phyloP scores from a whole-genome alignment of 2,113 vertebrate genomes.

The Todiramphus saurophagus region DNA sequence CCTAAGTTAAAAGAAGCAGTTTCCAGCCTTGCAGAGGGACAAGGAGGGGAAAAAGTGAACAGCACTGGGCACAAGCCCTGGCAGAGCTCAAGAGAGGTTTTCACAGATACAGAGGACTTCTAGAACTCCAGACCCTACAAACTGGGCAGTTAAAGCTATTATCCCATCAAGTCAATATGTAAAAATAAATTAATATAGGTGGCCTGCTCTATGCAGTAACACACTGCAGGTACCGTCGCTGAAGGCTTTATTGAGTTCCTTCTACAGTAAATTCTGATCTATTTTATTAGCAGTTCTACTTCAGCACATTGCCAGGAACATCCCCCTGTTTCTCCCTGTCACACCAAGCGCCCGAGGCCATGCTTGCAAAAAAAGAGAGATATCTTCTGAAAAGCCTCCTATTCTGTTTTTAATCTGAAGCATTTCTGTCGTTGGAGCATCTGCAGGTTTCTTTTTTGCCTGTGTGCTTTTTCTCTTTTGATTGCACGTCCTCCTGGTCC shows the following conservation, averaged over 20 bases:
- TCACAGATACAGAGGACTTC: background rate
- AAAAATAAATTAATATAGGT: background rate
- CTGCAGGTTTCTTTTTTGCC: background rate
- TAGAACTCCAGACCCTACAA: background rate
- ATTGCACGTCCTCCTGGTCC: background rate
- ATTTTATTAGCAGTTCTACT: conserved; percentile 26
- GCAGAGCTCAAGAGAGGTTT: background rate
- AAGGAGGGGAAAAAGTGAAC: background rate
- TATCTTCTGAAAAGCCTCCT: background rate
- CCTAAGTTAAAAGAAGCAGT: background rate
- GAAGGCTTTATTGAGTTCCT: background rate
- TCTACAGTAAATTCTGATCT: background rate
- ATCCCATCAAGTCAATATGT: background rate
- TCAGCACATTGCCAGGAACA: conserved; percentile 7
- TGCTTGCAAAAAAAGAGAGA: background rate
- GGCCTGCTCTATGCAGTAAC: background rate
- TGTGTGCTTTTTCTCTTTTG: background rate
- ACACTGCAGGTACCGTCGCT: background rate
- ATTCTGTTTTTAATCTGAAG: conserved; percentile 19
- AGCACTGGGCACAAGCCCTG: background rate
- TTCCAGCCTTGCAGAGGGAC: background rate
- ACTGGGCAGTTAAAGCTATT: background rate
- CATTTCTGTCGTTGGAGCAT: background rate
- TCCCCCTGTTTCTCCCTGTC: background rate
- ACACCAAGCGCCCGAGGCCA: background rate